Conservation (phyloP, 2,113 vertebrate species). For the Ondatra zibethicus region DNA sequence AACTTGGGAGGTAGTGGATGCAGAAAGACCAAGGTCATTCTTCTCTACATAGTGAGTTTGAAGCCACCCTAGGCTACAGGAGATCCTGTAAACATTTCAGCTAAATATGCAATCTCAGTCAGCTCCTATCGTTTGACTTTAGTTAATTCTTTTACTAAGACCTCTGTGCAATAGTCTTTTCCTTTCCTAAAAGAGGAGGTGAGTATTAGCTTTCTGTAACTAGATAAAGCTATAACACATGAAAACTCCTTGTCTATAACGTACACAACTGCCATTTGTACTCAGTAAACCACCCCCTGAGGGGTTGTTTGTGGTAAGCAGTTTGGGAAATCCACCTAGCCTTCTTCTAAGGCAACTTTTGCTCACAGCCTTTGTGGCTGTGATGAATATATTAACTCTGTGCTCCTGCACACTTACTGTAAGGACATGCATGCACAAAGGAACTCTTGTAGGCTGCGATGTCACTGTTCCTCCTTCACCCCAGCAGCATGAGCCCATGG, state of each 20-base stretch:
- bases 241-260: background rate
- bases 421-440: background rate
- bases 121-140: background rate
- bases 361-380: background rate
- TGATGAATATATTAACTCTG: fast-evolving
- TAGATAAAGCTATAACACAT: background rate
- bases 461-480: too few relatives aligned
- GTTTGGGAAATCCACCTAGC: background rate
- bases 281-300: background rate
- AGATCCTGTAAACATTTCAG: background rate
- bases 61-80: background rate
- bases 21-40: background rate
- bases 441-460: too few relatives aligned
- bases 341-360: background rate
- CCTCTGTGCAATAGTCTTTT: background rate
- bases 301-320: background rate
- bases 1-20: background rate
- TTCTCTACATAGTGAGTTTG: background rate
- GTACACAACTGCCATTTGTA: background rate
- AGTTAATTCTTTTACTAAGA: background rate
- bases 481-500: too few relatives aligned
- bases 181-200: background rate
- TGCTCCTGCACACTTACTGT: background rate
- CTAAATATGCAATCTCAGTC: background rate
- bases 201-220: background rate